These are phyloP conservation scores for Nettapus auritus DNA, from an alignment of 2,113 vertebrate genomes.

Conservation along the genomic window DNA sequence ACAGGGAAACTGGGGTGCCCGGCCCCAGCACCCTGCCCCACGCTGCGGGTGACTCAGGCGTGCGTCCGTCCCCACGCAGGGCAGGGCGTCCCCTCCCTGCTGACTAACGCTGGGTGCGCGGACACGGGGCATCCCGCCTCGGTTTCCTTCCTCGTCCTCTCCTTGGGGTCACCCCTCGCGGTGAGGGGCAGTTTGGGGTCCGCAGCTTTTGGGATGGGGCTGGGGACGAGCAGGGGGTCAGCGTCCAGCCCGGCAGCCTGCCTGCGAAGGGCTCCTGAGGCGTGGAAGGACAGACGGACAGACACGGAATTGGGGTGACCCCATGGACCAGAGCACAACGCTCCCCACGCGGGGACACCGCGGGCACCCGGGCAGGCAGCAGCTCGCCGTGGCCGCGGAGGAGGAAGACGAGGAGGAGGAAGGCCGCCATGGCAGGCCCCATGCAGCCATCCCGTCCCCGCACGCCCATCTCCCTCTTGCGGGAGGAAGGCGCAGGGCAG, in stretches of 20 bases:
- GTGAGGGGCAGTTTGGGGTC: too few species aligned
- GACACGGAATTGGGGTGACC: not conserved
- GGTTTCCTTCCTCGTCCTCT: not conserved
- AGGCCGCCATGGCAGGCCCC: rapidly evolving
- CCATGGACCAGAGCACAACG: not conserved
- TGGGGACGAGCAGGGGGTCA: too few species aligned
- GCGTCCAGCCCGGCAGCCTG: too few species aligned
- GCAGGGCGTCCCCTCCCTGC: constrained; percentile 14
- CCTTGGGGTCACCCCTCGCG: not conserved
- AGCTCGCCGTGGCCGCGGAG: not conserved
- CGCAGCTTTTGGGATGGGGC: too few species aligned
- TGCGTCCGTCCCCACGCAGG: not conserved
- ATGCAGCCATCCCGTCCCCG: not conserved
- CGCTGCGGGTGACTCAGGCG: too few species aligned
- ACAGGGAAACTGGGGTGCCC: too few species aligned
- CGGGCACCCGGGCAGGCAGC: not conserved
- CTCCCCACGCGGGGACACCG: too few species aligned
- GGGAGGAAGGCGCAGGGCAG: not conserved
- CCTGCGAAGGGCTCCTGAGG: not conserved
- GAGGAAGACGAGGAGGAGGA: not conserved
- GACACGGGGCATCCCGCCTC: not conserved
- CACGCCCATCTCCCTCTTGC: not conserved
- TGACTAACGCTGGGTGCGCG: constrained; percentile 9
- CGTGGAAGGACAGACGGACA: rapidly evolving
- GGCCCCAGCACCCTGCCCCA: too few species aligned